Conservation (phyloP, 2,888 invertebrate genomes). For the Congeria kusceri region DNA sequence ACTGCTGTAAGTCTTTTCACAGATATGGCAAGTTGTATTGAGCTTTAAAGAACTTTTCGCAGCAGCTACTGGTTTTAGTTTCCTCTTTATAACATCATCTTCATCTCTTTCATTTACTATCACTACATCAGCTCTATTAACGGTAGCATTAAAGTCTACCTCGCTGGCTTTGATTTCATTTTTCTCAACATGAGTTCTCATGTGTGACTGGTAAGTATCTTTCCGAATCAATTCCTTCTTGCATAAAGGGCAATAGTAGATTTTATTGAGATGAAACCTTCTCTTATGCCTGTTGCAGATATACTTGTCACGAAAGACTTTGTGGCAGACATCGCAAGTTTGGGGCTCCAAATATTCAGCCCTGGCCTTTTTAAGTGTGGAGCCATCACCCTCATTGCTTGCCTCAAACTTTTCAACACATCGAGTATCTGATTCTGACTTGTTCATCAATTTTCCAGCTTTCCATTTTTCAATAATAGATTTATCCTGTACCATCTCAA, state of each 20-base stretch:
- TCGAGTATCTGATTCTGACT: background rate
- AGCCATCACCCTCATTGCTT: background rate
- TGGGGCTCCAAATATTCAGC: background rate
- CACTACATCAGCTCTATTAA: background rate
- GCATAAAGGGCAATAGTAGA: slow-evolving; percentile 1
- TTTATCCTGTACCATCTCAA: slow-evolving; percentile 5
- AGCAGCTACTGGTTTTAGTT: too few species aligned
- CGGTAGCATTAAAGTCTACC: slow-evolving; percentile 4
- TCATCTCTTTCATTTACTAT: background rate
- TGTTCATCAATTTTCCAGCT: background rate
- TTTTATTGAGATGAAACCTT: background rate
- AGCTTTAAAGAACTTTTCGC: too few species aligned
- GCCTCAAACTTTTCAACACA: background rate
- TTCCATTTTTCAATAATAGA: background rate
- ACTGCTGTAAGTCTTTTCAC: background rate
- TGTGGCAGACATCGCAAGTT: background rate
- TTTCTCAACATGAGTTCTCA: background rate
- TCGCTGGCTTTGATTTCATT: background rate
- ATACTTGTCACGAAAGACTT: background rate
- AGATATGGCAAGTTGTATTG: background rate
- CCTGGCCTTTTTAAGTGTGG: background rate
- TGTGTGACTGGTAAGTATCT: background rate
- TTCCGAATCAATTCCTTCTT: background rate
- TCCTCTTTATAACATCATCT: background rate
- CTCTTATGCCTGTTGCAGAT: slow-evolving; percentile 1